These are phyloP conservation scores for Heliconius ethilla DNA, from an alignment of 2,888 invertebrate species.

Conservation along the genomic window DNA sequence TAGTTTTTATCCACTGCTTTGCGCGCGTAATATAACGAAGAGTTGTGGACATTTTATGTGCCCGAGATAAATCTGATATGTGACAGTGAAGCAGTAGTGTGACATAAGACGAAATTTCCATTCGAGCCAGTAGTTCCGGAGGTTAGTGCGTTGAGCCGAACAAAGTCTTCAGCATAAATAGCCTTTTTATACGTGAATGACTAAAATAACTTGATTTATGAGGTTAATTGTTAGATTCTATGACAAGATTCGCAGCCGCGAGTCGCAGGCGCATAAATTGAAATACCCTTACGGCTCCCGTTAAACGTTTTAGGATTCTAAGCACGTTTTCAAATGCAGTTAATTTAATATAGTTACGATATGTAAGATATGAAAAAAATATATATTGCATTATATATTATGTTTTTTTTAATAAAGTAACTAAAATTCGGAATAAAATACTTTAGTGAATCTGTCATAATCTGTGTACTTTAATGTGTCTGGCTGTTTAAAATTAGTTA, in stretches of 20 bases:
- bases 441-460: not conserved
- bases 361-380: not conserved
- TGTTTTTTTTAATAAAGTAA: not conserved
- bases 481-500: too few relatives aligned
- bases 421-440: not conserved
- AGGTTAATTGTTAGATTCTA: not conserved
- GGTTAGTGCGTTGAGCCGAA: not conserved
- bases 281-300: slow-evolving; percentile 52
- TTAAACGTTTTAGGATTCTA: slow-evolving; percentile 64
- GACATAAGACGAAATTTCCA: not conserved
- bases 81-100: too few relatives aligned
- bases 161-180: not conserved
- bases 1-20: too few relatives aligned
- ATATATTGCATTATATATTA: not conserved
- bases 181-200: too few relatives aligned
- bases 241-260: slow-evolving; percentile 22
- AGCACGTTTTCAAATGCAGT: slow-evolving; percentile 57
- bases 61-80: too few relatives aligned
- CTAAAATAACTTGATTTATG: not conserved
- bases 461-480: too few relatives aligned
- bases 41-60: not conserved
- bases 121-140: not conserved
- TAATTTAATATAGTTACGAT: slow-evolving; percentile 51
- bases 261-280: slow-evolving; percentile 30
- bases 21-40: not conserved